phyloP scores from a whole-genome alignment of 2,113 vertebrate genomes.

The Carassius carassius region DNA sequence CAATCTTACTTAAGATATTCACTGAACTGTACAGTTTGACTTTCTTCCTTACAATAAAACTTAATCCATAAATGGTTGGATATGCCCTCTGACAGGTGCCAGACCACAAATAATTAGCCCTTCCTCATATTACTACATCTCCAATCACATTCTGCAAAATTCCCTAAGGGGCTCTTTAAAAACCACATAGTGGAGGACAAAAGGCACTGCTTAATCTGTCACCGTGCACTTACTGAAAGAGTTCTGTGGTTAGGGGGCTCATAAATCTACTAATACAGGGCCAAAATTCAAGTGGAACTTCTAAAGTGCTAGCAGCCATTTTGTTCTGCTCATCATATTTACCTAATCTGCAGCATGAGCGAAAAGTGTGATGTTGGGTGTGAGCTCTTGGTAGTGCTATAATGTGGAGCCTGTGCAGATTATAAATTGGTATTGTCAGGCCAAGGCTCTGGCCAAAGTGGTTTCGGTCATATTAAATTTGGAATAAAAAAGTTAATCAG shows the following conservation, averaged over 20 bases:
- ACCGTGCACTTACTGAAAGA: conserved; percentile 54
- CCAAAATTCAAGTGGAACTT: conserved; percentile 52
- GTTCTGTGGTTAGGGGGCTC: conserved; percentile 45
- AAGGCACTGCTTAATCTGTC: conserved; percentile 55
- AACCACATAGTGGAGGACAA: conserved; percentile 52
- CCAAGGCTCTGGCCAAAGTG: background rate
- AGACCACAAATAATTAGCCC: conserved; percentile 34
- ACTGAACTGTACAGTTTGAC: conserved; percentile 5
- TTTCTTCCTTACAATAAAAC: background rate
- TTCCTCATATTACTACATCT: conserved; percentile 45
- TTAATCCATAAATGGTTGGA: conserved; percentile 2
- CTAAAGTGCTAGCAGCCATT: conserved; percentile 43
- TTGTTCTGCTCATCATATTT: conserved; percentile 35
- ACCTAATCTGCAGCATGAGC: conserved; percentile 30
- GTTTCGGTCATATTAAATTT: background rate
- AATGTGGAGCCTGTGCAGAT: background rate
- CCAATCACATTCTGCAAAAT: conserved; percentile 35
- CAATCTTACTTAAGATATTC: conserved; percentile 4
- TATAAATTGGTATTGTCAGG: background rate
- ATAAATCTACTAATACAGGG: conserved; percentile 48
- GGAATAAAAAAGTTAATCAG: background rate
- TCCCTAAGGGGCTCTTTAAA: conserved; percentile 43
- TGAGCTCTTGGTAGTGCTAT: background rate
- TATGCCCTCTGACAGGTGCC: background rate
- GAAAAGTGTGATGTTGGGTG: conserved; percentile 34